Base-by-base conservation (phyloP, 2,113 vertebrate species). In the Scortum barcoo region DNA sequence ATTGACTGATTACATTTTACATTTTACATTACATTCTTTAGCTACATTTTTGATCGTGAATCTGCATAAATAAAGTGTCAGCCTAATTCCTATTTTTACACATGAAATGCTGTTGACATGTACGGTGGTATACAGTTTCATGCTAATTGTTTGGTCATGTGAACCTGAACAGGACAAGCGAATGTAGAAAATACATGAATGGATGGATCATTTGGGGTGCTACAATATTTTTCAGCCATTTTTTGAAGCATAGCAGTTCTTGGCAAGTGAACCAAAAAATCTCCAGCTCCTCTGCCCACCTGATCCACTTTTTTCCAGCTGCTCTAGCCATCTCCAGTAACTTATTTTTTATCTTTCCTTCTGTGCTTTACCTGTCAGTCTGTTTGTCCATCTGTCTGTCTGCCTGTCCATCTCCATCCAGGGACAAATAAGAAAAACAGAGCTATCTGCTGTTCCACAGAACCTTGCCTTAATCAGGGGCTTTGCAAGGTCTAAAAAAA, bases 401-500 rank as follows among this genome's bases (percentile, higher is more conserved):
- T 38, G 44, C 53, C 68, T 80, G 40, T 77, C 72, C 22, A 19
- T 83, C 78, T 80, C 57, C 50, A 71, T 63, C 38, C 24, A 44
- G 12, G 3, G n/a, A 48, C 19, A 76, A 51, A 84, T 71, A 68
- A 57, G 76, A 84, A 85, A 87, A 86, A 83, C 83, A 78, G 22
- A 81, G 33, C 44, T 87, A 83, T 89, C 40, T 53, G 76, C 66
- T 60, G 62, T 57, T 83, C 66, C 72, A 56, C 53, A 68, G 72
- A 44, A 72, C 50, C 72, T 76, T 65, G 61, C 67, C 51, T 51
- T 88, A 88, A 92, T 90, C 80, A 73, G 74, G 54, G 74, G 80
- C 86, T 86, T 86, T 76, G 72, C 67, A 19, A 56, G 68, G 80
- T 82, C 88, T 73, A 80, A 86, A 79, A 79, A 79, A 78, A 79